These are phyloP conservation scores for Ctenochaetus hawaiiensis DNA, from an alignment of 2,797 vertebrate genomes.

Conservation along the genomic window DNA sequence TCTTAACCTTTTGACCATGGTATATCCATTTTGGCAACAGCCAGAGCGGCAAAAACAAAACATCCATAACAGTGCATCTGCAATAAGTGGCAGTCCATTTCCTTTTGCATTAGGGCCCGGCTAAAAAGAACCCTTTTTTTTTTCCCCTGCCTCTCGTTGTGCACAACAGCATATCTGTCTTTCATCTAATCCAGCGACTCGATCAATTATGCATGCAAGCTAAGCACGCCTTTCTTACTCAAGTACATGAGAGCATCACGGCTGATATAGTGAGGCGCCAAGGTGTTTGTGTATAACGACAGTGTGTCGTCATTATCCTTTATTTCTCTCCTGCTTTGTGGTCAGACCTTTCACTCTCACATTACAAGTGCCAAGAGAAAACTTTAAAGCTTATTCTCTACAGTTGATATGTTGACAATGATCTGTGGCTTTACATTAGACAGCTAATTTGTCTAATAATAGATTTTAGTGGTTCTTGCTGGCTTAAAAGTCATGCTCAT, in stretches of 20 bases:
- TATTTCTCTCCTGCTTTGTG: conserved; percentile 3
- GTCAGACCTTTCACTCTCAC: not conserved
- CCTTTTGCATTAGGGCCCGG: conserved; percentile 73
- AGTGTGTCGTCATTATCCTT: conserved; percentile 14
- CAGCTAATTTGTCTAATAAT: not conserved
- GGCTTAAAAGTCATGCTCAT: not conserved
- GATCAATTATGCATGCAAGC: conserved; percentile 80
- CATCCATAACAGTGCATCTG: conserved; percentile 68
- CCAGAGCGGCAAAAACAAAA: conserved; percentile 56
- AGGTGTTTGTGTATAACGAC: conserved; percentile 47
- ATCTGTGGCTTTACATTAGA: not conserved
- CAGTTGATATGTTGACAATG: not conserved
- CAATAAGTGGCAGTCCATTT: conserved; percentile 81
- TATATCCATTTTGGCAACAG: conserved; percentile 50
- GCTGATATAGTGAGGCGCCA: conserved; percentile 29
- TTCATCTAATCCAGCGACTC: conserved; percentile 67
- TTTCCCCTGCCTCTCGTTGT: conserved; percentile 60
- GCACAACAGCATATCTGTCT: conserved; percentile 63
- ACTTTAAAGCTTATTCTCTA: not conserved
- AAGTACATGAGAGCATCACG: conserved; percentile 55
- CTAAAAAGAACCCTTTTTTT: conserved; percentile 55
- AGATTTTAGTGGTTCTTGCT: not conserved
- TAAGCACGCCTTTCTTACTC: conserved; percentile 62
- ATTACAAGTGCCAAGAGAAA: not conserved
- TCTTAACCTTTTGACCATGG: conserved; percentile 51